Base-by-base conservation (phyloP, 2,797 vertebrate species). In the Epinephelus awoara region DNA sequence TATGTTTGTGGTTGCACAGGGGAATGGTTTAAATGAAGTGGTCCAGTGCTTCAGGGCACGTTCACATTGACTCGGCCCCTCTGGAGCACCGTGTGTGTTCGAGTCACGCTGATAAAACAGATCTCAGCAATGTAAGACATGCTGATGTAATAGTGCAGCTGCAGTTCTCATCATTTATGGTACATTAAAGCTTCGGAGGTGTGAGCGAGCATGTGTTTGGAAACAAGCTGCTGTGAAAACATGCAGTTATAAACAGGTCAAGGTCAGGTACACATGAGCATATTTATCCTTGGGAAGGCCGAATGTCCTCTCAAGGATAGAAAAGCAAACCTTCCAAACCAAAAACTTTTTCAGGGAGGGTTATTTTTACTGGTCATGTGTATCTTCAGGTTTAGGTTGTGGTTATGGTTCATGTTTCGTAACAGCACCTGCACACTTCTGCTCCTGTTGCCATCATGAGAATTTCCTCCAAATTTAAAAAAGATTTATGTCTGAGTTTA, bases 21-120 rank as follows among this genome's bases (percentile, higher is more conserved):
- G 38, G 40, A 58, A 9, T 70, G 52, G 54, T 79, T 79, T 80
- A 76, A 84, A 88, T 82, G 42, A 85, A 82, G 75, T 77, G 50
- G 75, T 65, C 50, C 23, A 46, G 23, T 69, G 83, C 79, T 85
- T 3, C 0, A 47, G 69, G 72, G 64, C 57, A 51, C 6, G 18
- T 75, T 89, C 61, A 59, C 79, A 72, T 71, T 46, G 77, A 74
- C 56, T 65, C 5, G 18, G 61, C 38, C 57, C 66, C 85, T 80
- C 57, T 65, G 70, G 77, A 84, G 72, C 13, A 0, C 21, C 46
- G 34, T 72, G 27, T 54, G 76, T 67, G 23, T 69, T 5, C 47
- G 10, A 21, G 77, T 42, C 6, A 50, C 29, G 46, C 21, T 47
- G 46, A 62, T n/a, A 75, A 72, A 58, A 52, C 27, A 50, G 47